A percentile compares a stretch with the other conserved stretches of the same genome.
phyloP scores from a whole-genome alignment of 2,797 vertebrate species.

The Geotrypetes seraphini region DNA sequence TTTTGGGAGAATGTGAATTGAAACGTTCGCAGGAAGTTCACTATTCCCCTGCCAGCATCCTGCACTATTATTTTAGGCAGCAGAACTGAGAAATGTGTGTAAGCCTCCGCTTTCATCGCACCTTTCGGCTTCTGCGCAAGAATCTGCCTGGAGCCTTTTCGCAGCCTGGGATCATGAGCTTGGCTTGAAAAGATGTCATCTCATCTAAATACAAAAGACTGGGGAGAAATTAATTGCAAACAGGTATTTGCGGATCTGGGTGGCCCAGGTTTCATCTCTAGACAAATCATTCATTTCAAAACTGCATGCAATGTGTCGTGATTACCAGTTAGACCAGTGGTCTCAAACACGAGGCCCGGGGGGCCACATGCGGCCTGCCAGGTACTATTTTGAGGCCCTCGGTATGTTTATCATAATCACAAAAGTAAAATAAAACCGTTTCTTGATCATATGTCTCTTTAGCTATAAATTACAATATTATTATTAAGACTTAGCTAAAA shows the following conservation, averaged over 20 bases:
- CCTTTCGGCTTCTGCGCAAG: slow-evolving; percentile 44
- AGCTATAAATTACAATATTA: too few species aligned
- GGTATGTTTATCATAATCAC: too few species aligned
- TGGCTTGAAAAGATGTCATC: accelerated
- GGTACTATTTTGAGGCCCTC: too few species aligned
- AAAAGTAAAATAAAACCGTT: too few species aligned
- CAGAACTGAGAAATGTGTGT: slow-evolving; percentile 53
- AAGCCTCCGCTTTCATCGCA: slow-evolving; percentile 53
- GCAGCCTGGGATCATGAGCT: slow-evolving; percentile 7
- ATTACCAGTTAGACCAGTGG: too few species aligned
- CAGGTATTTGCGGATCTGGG: background rate
- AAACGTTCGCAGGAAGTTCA: slow-evolving; percentile 77
- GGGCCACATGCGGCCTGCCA: too few species aligned
- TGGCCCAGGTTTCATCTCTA: too few species aligned
- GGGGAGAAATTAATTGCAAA: background rate
- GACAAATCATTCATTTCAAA: too few species aligned
- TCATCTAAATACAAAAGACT: background rate
- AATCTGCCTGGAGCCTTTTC: slow-evolving; percentile 25
- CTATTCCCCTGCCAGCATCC: slow-evolving; percentile 67
- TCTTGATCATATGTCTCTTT: too few species aligned
- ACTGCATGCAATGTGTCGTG: too few species aligned
- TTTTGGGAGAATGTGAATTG: slow-evolving; percentile 82
- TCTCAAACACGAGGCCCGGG: too few species aligned
- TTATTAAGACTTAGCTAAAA: too few species aligned
- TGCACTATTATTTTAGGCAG: slow-evolving; percentile 65